Base-by-base conservation (phyloP, 2,888 invertebrate species). In the Pycnomerus fuliginosus region DNA sequence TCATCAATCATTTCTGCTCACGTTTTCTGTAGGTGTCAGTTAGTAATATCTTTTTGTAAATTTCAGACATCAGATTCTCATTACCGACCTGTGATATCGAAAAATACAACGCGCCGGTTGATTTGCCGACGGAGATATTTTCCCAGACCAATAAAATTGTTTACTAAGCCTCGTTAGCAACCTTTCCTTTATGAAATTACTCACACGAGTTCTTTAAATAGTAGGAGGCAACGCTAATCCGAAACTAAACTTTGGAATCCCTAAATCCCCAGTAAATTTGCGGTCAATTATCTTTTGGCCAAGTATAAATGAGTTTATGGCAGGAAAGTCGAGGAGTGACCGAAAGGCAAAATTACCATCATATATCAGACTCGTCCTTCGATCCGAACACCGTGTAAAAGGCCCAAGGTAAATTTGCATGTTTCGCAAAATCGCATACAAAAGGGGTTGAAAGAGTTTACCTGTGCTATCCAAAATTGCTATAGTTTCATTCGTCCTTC, bases 281-380 rank as follows among this genome's bases (percentile, higher is more conserved):
- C 62, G 68, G 68, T 67, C 70, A 67, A 72, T 72, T 72, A 71
- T 71, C 69, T 72, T 67, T 64, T 63, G 68, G 65, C 65, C 67
- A 65, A 68, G 65, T 69, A 67, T 67, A 70, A 71, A 72, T 71
- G 69, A 65, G 62, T 72, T 72, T 70, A 72, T 70, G 70, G 70
- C 67, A 66, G 67, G 53, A 57, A 56, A 62, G 70, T 64, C 61
- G 65, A 62, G 61, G 50, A 59, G 62, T 66, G 68, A 64, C 65
- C 69, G 60, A 62, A 64, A 65, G 64, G 65, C 61, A 62, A 63
- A 68, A 69, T 67, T 66, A 59, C 67, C 62, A 59, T 58, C 64
- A 67, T 69, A 69, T 65, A 68, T 69, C 67, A 61, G 16, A 5
- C 33, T 38, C 55, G 61, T 57, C 62, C 62, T 61, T 64, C 62